Base-by-base conservation (phyloP, 2,797 vertebrate species). In the Martes flavigula region DNA sequence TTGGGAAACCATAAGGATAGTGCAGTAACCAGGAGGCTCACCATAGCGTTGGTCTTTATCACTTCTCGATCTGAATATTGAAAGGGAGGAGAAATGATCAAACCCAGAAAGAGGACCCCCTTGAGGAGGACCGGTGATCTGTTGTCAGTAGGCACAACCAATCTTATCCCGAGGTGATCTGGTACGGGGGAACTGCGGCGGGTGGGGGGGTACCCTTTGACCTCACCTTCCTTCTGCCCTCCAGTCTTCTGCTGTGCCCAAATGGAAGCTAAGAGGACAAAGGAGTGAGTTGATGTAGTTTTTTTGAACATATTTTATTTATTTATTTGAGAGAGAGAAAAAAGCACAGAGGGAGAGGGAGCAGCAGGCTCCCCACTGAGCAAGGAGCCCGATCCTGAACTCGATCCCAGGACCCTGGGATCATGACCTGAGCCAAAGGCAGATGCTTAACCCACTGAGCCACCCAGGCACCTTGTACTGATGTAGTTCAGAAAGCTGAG, bases 41-140 rank as follows among this genome's bases (percentile, higher is more conserved):
- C 78, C 66, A 91, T 35, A 94, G 23, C 40, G 9, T 18, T n/a
- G 40, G 62, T 87, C 58, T 58, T 79, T 85, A 40, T 25, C 54
- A 62, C 13, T 56, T 56, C 17, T 46, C 27, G 73, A 81, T 87
- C 78, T 56, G 89, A 77, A 95, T 35, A 48, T 77, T 54, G 48
- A 95, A 72, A 51, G 51, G 64, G 77, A 72, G 58, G 23, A 95
- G 96, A 94, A 90, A 93, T 92, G 15, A 70, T 20, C 62, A 84
- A 96, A 46, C 30, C n/a, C 82, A 93, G 87, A 81, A 75, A 87
- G 72, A 85, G 75, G 78, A n/a, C 20, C 51, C 14, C 72, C 48
- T 83, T 27, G 86, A 83, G 48, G 94, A 87, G 73, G 66, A 86
- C 64, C 21, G 3, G 40, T 79, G 92, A 82, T 81, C 81, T 97